Conservation (phyloP, 2,888 invertebrate genomes). For the Chloroclystis v-ata region DNA sequence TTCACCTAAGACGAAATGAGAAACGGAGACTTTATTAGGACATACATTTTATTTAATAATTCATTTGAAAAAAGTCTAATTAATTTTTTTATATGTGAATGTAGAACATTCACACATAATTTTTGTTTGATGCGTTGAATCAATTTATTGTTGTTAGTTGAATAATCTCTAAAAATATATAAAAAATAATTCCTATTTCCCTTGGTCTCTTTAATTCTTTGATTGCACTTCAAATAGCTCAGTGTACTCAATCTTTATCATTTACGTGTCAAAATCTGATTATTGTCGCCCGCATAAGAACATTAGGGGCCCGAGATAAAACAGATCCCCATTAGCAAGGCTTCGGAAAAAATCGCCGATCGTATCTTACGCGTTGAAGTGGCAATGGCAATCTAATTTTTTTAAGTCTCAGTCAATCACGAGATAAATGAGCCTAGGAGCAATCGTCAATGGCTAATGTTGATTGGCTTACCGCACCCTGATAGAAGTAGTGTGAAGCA, state of each 20-base stretch:
- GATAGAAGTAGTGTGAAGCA: conserved; percentile 19
- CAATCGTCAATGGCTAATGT: conserved; percentile 66
- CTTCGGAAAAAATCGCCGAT: conserved; percentile 65
- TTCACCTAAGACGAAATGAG: conserved; percentile 57
- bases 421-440: conserved; percentile 68
- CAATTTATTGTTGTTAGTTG: no score
- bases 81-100: background rate
- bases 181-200: no score
- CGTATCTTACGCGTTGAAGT: conserved; percentile 65
- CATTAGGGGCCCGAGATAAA: conserved; percentile 74
- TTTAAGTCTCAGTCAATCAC: conserved; percentile 69
- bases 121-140: no score
- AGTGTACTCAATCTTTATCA: conserved; percentile 46
- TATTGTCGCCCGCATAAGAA: conserved; percentile 74
- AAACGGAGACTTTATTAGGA: conserved; percentile 65
- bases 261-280: conserved; percentile 75
- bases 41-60: conserved; percentile 27
- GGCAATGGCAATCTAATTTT: conserved; percentile 75
- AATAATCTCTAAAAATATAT: no score
- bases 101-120: no score
- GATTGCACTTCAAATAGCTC: conserved; percentile 19
- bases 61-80: conserved; percentile 19
- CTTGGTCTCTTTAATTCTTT: background rate
- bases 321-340: conserved; percentile 72
- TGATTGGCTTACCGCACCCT: conserved; percentile 61